Evolutionary conservation across 2,113 vertebrate species (phyloP).

Genomic region (Excalfactoria chinensis): DNA sequence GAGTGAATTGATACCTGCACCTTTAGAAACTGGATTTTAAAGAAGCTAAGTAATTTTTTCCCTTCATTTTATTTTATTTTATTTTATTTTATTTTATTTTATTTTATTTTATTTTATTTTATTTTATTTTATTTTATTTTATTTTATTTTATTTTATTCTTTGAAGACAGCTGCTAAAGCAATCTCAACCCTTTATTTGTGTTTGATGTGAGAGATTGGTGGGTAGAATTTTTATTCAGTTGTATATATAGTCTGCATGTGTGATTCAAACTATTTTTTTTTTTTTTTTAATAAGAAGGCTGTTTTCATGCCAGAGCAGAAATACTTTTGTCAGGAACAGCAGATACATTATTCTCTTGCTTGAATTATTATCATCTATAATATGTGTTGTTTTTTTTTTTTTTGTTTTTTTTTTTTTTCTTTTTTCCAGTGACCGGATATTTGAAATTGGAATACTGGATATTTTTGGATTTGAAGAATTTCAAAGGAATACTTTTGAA

Average conservation of each 20-base stretch:
- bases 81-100: neutral
- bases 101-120: neutral
- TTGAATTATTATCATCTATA: neutral
- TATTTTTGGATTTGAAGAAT: constrained; percentile 95
- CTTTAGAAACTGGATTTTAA: neutral
- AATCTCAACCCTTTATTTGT: neutral
- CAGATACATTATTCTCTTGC: neutral
- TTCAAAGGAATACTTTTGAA: constrained; percentile 92
- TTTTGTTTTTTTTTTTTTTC: too few species aligned
- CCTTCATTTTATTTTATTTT: neutral
- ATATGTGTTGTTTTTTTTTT: neutral
- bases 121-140: neutral
- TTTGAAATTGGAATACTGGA: constrained; percentile 92
- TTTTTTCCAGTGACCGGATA: constrained; percentile 78
- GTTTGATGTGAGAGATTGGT: accelerated
- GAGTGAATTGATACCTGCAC: neutral
- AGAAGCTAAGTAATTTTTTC: neutral
- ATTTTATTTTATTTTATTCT: neutral
- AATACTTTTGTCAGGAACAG: neutral
- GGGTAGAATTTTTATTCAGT: neutral
- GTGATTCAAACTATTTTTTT: neutral
- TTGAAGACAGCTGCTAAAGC: neutral
- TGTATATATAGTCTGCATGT: neutral
- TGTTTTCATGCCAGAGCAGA: neutral
- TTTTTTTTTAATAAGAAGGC: neutral